Evolutionary conservation across 2,888 invertebrate genomes (phyloP), one percentile per base, ranked within the genome.

Genomic region (Pseudococcus viburni): DNA sequence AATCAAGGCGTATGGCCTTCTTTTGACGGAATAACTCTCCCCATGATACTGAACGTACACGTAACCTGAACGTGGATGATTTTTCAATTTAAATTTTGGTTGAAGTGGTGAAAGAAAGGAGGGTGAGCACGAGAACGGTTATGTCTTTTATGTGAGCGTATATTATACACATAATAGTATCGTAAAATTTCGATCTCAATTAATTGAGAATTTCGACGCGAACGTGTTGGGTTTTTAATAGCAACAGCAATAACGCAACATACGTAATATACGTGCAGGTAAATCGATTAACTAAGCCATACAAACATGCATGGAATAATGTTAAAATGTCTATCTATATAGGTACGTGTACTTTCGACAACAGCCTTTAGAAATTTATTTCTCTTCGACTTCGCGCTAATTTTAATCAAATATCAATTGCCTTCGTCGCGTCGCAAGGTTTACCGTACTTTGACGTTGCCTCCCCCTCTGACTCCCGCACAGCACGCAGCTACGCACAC

Each of bases 291-390:
- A 73, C 68, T 33, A 73, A 73, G 26, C 68, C 68, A 73, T 73
- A 73, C 33, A 73, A 73, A 33, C 68, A 73, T 33, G 68, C 26
- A 33, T 33, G 5, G 68, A 73, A 73, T 73, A 73, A 73, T 73
- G 26, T 73, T 73, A 33, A 59, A 19, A n/a, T 19, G 59, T 59
- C 5, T 55, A 19, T 19, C 19, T 59, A 59, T 59, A 19, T 4
- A 9, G 59, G 19, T 59, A 59, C 19, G 19, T 59, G 59, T 19
- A 26, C 3, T 11, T 73, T 73, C 33, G 68, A 73, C 68, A 73
- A 33, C 68, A 73, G 68, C 68, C 68, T 73, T 73, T 73, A 33
- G 68, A 73, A 73, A 73, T 73, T 73, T 73, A 73, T 73, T 73
- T 33, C 68, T 26, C 59, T 59, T 59, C 33, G 33, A 73, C 68